phyloP scores from a whole-genome alignment of 2,888 invertebrate species.

The Lumbricus terrestris region DNA sequence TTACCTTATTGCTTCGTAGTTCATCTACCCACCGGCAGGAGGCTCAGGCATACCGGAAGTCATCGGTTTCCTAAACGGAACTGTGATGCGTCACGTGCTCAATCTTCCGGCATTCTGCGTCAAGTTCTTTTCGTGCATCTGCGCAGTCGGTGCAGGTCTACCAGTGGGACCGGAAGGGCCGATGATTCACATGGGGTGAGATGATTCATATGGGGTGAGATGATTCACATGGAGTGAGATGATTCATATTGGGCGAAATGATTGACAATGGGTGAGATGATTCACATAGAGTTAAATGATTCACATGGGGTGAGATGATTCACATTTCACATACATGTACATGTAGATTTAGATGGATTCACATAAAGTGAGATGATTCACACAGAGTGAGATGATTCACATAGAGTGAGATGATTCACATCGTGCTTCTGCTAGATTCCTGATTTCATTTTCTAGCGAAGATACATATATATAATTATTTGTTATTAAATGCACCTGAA shows the following conservation, averaged over 20 bases:
- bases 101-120: conserved; percentile 38
- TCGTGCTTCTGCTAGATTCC: too few species aligned
- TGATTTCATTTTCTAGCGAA: too few species aligned
- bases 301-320: not conserved
- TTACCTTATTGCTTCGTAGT: conserved; percentile 22
- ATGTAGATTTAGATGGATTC: too few species aligned
- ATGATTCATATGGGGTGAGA: not conserved
- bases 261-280: not conserved
- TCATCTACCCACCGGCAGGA: conserved; percentile 39
- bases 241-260: conserved; percentile 38
- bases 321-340: too few species aligned
- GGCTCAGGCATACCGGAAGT: conserved; percentile 41
- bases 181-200: conserved; percentile 40
- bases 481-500: too few species aligned
- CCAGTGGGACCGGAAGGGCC: conserved; percentile 39
- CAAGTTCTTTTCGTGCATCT: conserved; percentile 37
- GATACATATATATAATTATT: too few species aligned
- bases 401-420: conserved; percentile 34
- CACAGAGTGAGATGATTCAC: conserved; percentile 37
- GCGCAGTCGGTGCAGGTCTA: conserved; percentile 38
- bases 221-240: not conserved
- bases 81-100: conserved; percentile 36
- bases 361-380: conserved; percentile 27
- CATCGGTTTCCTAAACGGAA: conserved; percentile 41
- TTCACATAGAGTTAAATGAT: too few species aligned